Evolutionary conservation across 2,797 vertebrate species (phyloP).

Genomic region (Sebastes taczanowskii): DNA sequence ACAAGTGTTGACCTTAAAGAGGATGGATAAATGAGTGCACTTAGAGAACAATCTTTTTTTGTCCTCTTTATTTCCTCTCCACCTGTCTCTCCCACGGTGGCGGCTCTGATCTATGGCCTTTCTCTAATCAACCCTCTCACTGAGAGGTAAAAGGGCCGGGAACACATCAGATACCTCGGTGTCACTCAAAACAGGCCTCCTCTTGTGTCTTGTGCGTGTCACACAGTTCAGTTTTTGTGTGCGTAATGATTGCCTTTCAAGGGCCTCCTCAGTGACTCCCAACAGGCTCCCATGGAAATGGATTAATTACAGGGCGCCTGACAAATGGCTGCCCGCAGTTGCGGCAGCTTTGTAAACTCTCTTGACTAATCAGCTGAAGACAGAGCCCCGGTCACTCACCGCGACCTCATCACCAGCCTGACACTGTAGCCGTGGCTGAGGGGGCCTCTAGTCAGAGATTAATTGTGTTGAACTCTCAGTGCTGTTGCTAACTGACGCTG

Average conservation of each 20-base stretch:
- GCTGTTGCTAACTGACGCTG: constrained; percentile 40
- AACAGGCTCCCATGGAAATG: constrained; percentile 67
- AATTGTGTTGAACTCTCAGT: constrained; percentile 54
- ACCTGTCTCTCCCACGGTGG: constrained; percentile 22
- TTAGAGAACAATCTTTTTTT: constrained; percentile 57
- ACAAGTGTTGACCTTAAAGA: constrained; percentile 69
- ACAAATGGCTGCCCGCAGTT: constrained; percentile 65
- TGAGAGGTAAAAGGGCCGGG: constrained; percentile 29
- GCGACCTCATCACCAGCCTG: constrained; percentile 64
- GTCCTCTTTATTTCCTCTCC: constrained; percentile 52
- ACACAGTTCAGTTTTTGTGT: constrained; percentile 43
- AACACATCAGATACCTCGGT: constrained; percentile 35
- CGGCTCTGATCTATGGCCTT: constrained; percentile 56
- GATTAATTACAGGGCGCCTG: constrained; percentile 77
- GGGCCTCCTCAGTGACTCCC: constrained; percentile 57
- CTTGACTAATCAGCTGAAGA: constrained; percentile 74
- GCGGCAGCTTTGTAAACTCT: constrained; percentile 68
- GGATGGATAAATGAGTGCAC: constrained; percentile 67
- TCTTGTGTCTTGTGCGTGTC: constrained; percentile 25
- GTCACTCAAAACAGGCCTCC: constrained; percentile 43
- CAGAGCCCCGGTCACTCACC: constrained; percentile 69
- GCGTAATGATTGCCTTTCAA: constrained; percentile 66
- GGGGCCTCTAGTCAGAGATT: constrained; percentile 63
- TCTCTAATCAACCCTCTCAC: constrained; percentile 68
- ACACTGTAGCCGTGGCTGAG: constrained; percentile 63